Evolutionary conservation across 2,797 vertebrate genomes (phyloP).

Genomic region (Anabas testudineus): DNA sequence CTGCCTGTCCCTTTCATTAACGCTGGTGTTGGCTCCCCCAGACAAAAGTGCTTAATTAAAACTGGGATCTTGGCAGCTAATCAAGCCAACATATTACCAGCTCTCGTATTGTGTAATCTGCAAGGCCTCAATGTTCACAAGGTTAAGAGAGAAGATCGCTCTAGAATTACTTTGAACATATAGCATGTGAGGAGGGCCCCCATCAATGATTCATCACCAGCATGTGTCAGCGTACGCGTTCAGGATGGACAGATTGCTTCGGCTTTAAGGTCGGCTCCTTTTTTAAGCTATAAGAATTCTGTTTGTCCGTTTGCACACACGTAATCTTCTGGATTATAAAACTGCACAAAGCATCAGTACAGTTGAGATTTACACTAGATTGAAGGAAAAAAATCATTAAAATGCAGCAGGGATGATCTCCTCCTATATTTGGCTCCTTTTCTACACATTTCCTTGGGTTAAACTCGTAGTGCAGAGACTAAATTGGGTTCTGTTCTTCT

Average conservation of each 20-base stretch:
- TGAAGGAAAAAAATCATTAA: constrained; percentile 21
- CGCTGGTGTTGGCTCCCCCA: constrained; percentile 50
- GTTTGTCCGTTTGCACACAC: not conserved
- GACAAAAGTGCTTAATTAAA: constrained; percentile 75
- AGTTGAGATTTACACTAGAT: constrained; percentile 25
- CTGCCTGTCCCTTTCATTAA: constrained; percentile 66
- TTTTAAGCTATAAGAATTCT: constrained; percentile 5
- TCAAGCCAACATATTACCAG: constrained; percentile 18
- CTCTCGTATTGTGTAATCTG: constrained; percentile 26
- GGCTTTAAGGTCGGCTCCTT: not conserved
- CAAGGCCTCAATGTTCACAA: constrained; percentile 3
- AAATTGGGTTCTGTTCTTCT: constrained; percentile 11
- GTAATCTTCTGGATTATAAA: constrained; percentile 46
- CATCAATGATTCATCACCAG: constrained; percentile 43
- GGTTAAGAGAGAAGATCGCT: constrained; percentile 23
- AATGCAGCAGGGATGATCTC: constrained; percentile 22
- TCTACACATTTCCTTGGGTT: constrained; percentile 8
- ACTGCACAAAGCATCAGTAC: constrained; percentile 16
- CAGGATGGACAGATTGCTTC: not conserved
- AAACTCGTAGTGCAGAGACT: not conserved
- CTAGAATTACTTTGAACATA: constrained; percentile 35
- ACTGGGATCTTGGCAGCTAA: constrained; percentile 46
- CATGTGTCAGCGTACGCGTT: not conserved
- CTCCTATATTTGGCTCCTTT: constrained; percentile 8
- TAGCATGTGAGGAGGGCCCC: constrained; percentile 21